phyloP scores from a whole-genome alignment of 2,113 vertebrate genomes.

The Copsychus sechellarum region DNA sequence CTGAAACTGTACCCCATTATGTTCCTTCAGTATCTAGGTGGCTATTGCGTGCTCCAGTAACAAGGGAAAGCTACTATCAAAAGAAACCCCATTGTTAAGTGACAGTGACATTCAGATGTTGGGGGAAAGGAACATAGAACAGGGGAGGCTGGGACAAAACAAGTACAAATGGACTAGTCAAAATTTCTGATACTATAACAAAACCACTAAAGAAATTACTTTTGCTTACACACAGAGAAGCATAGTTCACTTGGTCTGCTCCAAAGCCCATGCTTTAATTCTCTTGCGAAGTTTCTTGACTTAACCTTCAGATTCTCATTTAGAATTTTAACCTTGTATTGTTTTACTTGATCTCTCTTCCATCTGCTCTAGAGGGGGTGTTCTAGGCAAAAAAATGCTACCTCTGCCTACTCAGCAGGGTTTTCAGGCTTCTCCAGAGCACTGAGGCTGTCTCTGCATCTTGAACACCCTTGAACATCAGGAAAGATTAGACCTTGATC shows the following conservation, averaged over 20 bases:
- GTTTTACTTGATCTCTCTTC: neutral
- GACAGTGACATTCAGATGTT: neutral
- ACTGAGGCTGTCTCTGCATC: neutral
- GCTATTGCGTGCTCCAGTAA: neutral
- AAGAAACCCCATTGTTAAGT: slow-evolving; percentile 2
- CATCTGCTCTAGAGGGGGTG: neutral
- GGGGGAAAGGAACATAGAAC: neutral
- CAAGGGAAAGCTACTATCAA: slow-evolving; percentile 19
- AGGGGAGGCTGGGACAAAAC: neutral
- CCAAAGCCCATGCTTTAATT: neutral
- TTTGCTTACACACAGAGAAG: neutral
- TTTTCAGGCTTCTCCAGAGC: neutral
- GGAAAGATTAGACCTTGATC: neutral
- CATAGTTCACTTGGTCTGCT: neutral
- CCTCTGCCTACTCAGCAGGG: neutral
- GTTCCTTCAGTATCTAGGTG: slow-evolving; percentile 49
- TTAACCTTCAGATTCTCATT: neutral
- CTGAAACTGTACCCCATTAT: slow-evolving; percentile 62
- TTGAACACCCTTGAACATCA: neutral
- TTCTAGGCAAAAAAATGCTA: neutral
- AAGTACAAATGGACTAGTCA: neutral
- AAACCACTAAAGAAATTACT: neutral
- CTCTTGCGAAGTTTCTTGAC: neutral
- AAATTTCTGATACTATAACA: neutral
- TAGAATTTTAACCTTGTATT: neutral